Evolutionary conservation across 2,113 vertebrate species (phyloP).

Genomic region (Oenanthe oenanthe): DNA sequence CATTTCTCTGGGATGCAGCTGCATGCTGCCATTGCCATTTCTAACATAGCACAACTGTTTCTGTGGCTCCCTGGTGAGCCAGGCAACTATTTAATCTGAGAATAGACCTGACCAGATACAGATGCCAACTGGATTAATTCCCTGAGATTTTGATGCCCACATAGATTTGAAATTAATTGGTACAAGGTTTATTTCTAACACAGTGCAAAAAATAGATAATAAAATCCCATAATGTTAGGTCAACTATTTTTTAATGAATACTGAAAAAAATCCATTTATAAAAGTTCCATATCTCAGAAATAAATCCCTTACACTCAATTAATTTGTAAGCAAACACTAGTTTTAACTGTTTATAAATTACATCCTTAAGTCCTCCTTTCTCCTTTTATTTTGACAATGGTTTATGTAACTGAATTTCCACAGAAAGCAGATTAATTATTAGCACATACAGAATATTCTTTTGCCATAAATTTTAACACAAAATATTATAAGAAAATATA

Average conservation of each 20-base stretch:
- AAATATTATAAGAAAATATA: not conserved
- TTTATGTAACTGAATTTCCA: not conserved
- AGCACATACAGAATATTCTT: not conserved
- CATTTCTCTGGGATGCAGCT: not conserved
- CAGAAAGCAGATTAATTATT: constrained; percentile 11
- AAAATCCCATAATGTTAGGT: not conserved
- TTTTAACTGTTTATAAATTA: not conserved
- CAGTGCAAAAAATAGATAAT: not conserved
- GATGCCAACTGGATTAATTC: not conserved
- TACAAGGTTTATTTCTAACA: not conserved
- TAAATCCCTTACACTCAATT: not conserved
- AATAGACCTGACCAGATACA: not conserved
- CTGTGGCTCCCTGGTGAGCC: not conserved
- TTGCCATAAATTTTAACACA: not conserved
- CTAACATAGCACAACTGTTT: not conserved
- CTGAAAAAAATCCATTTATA: not conserved
- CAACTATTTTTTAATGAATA: not conserved
- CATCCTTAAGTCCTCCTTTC: not conserved
- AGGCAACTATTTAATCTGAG: not conserved
- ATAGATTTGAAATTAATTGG: not conserved
- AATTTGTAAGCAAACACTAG: not conserved
- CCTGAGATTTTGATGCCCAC: not conserved
- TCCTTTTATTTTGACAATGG: not conserved
- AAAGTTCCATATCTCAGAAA: not conserved
- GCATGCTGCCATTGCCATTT: not conserved